Percentiles rank a stretch among this genome's conserved stretches.
phyloP scores from a whole-genome alignment of 2,888 invertebrate genomes.

The Eurois occulta region DNA sequence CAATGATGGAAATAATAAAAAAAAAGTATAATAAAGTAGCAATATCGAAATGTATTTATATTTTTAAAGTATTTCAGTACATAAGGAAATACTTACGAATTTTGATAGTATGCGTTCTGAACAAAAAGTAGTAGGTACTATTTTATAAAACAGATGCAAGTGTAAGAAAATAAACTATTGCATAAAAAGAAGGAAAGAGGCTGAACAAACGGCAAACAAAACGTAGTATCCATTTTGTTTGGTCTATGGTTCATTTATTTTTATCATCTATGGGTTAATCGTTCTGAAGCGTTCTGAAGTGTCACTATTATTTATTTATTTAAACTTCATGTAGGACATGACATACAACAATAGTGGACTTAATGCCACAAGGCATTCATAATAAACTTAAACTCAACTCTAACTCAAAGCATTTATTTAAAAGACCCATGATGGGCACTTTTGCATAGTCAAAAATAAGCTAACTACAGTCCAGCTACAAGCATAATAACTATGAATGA shows the following conservation, averaged over 20 bases:
- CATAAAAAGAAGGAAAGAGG: neutral
- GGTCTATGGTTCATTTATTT: neutral
- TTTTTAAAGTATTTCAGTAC: too few relatives aligned
- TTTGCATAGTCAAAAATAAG: too few relatives aligned
- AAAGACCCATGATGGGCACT: too few relatives aligned
- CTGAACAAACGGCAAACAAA: slow-evolving; percentile 5
- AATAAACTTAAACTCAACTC: too few relatives aligned
- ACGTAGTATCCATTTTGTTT: neutral
- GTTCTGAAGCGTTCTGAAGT: slow-evolving; percentile 18
- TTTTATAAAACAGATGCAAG: neutral
- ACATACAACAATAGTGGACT: too few relatives aligned
- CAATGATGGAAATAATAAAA: neutral
- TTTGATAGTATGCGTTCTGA: neutral
- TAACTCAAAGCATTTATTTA: too few relatives aligned
- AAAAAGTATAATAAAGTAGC: slow-evolving; percentile 11
- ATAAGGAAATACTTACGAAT: neutral
- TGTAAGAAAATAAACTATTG: neutral
- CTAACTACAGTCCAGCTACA: too few relatives aligned
- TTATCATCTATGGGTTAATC: neutral
- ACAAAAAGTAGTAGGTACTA: neutral
- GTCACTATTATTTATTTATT: neutral
- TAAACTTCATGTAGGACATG: too few relatives aligned
- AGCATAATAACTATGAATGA: neutral
- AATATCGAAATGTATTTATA: slow-evolving; percentile 25
- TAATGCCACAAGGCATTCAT: too few relatives aligned